These are phyloP conservation scores for Brachyptera putata DNA, from an alignment of 2,888 invertebrate species.

Conservation along the genomic window DNA sequence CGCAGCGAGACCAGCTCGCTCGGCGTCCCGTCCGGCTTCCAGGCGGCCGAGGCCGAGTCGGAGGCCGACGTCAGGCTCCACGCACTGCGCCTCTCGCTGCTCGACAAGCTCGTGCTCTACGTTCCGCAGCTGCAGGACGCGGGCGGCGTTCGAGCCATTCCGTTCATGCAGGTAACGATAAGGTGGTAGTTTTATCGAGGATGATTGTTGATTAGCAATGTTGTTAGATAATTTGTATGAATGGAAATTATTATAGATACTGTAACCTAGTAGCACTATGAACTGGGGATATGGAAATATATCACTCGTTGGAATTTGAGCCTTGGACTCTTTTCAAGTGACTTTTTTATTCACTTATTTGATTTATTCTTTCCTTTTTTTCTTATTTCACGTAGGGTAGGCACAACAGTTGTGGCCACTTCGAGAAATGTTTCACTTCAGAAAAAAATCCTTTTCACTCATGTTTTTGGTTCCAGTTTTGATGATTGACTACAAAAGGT, in stretches of 20 bases:
- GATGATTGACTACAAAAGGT: too few relatives aligned
- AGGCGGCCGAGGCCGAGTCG: conserved; percentile 43
- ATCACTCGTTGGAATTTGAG: too few relatives aligned
- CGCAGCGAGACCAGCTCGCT: conserved; percentile 56
- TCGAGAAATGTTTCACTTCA: too few relatives aligned
- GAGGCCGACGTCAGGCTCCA: conserved; percentile 53
- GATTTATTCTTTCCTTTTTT: not conserved
- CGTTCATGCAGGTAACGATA: conserved; percentile 87
- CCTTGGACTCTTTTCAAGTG: not conserved
- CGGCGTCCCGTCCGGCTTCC: too few relatives aligned
- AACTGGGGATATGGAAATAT: too few relatives aligned
- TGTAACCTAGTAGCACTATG: too few relatives aligned
- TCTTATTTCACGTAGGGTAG: too few relatives aligned
- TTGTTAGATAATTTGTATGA: not conserved
- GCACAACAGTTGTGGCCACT: too few relatives aligned
- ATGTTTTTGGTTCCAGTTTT: too few relatives aligned
- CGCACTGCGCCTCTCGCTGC: conserved; percentile 61
- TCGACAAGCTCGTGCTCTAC: conserved; percentile 72
- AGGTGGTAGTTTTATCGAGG: too few relatives aligned
- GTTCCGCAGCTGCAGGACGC: conserved; percentile 70
- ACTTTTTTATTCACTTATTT: not conserved
- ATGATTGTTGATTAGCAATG: not conserved
- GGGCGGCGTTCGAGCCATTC: conserved; percentile 82
- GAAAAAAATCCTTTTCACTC: too few relatives aligned
- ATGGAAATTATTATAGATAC: not conserved